Evolutionary conservation across 2,113 vertebrate genomes (phyloP), one percentile per base, ranked within the genome.

Genomic region (Pterocles orientalis): DNA sequence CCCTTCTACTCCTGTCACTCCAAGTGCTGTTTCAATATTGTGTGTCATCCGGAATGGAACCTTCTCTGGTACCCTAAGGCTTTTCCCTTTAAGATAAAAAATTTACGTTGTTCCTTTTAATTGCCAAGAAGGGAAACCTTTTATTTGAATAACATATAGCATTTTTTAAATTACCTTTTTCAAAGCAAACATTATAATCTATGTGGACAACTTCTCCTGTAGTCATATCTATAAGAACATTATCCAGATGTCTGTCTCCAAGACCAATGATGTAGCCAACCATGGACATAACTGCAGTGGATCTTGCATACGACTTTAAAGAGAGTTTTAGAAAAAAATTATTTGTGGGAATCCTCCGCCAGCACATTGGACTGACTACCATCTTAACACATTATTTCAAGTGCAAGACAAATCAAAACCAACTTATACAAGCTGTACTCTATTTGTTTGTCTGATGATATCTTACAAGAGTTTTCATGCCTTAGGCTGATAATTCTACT

Each of bases 101-200:
- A 65, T 33, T 48, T 82, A 92, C 36, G 39, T 85, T 93, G 92
- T 78, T 96, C 96, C 93, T 95, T 91, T 94, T 93, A 93, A 86
- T 85, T 45, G 36, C 34, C 48, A 82, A 89, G 84, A 92, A 93
- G 53, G 34, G 47, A 89, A 89, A 82, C 39, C 62, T 95, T 91
- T 62, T 45, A 91, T 86, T 92, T 89, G 68, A 97, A 96, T 84
- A 94, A 93, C 83, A 89, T 91, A 96, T 64, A 94, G 91, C 90
- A 87, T 85, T 90, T 93, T 94, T 95, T 81, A 93, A 80, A 79
- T 98, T 94, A 99, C 99, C 99, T 98, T 99, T 99, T 97, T 99
- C 99, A 98, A 99, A 99, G 98, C 99, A 99, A 60, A 99, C 99
- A 54, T 99, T 99, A 98, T 99, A 99, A 98, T 99, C 99, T 66